Percentiles rank a stretch among this genome's conserved stretches.
Evolutionary conservation across 2,113 vertebrate genomes (phyloP).

Genomic region (Benitochromis conjunctus): DNA sequence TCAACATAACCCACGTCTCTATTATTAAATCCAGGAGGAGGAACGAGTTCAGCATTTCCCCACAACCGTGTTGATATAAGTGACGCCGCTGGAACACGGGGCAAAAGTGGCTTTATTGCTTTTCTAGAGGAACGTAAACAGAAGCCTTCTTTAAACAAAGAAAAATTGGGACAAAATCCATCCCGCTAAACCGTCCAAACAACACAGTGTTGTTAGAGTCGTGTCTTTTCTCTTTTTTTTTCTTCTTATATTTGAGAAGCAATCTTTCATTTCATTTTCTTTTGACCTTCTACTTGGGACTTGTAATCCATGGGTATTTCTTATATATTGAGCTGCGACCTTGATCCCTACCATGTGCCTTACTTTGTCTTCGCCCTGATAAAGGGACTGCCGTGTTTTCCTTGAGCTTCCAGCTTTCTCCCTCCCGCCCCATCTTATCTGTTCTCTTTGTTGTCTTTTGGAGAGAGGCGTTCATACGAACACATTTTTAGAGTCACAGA

Average conservation of each 20-base stretch:
- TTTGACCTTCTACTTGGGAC: constrained; percentile 39
- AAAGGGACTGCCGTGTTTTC: constrained; percentile 21
- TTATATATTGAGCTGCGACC: constrained; percentile 44
- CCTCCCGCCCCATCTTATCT: neutral
- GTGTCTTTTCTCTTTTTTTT: neutral
- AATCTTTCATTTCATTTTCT: constrained; percentile 59
- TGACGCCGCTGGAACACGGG: neutral
- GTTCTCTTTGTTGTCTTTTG: constrained; percentile 5
- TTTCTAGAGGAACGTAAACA: neutral
- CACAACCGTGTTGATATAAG: constrained; percentile 2
- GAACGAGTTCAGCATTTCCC: neutral
- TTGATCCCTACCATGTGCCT: constrained; percentile 33
- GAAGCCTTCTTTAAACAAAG: neutral
- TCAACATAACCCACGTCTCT: neutral
- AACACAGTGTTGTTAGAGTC: neutral
- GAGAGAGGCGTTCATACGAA: constrained; percentile 20
- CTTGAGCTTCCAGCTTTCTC: neutral
- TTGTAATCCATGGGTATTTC: constrained; percentile 31
- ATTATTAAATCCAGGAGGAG: constrained; percentile 13
- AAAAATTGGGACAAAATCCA: neutral
- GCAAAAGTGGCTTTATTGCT: constrained; percentile 12
- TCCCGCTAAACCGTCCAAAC: constrained; percentile 4
- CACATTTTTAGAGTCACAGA: constrained; percentile 10
- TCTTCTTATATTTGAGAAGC: constrained; percentile 10
- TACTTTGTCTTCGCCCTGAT: constrained; percentile 21